Evolutionary conservation across 2,113 vertebrate species (phyloP).

Genomic region (Reinhardtius hippoglossoides): DNA sequence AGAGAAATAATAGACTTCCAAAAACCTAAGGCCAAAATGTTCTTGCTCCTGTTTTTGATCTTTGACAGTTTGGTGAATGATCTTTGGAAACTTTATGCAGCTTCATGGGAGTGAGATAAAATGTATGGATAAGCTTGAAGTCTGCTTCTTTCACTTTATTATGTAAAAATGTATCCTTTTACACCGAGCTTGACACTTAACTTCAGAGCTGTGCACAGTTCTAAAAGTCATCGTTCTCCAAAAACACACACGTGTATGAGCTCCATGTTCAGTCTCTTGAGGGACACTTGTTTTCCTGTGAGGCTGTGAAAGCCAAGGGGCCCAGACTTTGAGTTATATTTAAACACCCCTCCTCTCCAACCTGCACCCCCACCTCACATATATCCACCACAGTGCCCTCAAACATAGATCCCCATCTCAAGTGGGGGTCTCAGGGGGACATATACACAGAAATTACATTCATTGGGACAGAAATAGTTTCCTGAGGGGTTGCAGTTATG

Average conservation of each 20-base stretch:
- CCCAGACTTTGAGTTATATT: slow-evolving; percentile 73
- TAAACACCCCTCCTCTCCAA: slow-evolving; percentile 47
- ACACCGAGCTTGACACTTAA: no score
- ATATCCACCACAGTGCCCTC: slow-evolving; percentile 52
- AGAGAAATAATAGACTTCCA: no score
- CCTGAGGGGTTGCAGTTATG: not conserved
- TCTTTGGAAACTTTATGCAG: no score
- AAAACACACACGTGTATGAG: slow-evolving; percentile 38
- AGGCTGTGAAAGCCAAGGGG: slow-evolving; percentile 57
- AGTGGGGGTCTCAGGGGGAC: slow-evolving; percentile 56
- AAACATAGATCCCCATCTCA: slow-evolving; percentile 67
- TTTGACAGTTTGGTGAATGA: no score
- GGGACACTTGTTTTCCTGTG: slow-evolving; percentile 64
- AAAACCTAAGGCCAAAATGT: no score
- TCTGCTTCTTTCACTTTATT: no score
- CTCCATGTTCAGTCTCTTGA: slow-evolving; percentile 54
- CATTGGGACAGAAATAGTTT: slow-evolving; percentile 37
- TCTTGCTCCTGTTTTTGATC: no score
- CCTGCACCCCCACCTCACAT: slow-evolving; percentile 51
- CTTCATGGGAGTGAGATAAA: no score
- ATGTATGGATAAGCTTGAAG: no score
- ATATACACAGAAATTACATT: slow-evolving; percentile 47
- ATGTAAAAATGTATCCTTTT: no score
- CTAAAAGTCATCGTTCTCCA: slow-evolving; percentile 10
- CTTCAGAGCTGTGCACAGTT: not conserved